Evolutionary conservation across 2,888 invertebrate genomes (phyloP), one percentile per base, ranked within the genome.

Genomic region (Drosophila melanocephala): DNA sequence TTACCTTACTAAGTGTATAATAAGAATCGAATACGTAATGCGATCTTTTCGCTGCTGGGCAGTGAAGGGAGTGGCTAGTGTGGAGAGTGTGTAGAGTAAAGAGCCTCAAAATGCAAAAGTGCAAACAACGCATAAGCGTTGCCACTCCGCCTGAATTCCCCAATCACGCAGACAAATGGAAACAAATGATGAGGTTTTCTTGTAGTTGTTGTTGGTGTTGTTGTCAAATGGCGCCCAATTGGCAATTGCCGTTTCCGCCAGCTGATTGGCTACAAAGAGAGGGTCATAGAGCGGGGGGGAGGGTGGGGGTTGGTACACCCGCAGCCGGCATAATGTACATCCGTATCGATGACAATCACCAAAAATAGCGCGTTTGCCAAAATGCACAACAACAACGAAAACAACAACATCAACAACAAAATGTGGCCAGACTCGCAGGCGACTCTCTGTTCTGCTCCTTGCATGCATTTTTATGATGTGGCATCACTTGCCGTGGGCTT

Each of bases 331-430:
- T 87, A 81, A 89, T 87, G 77, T 72, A 80, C 82, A 86, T 88
- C 88, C 88, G 82, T 86, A 86, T 84, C 87, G 88, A 87, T 89
- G 84, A 84, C 84, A 87, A 89, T 84, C 86, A 79, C 67, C 88
- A 83, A 89, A 89, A 57, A 57, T 57, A 37, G 77, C 79, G 77
- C 74, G 77, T 80, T 84, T 87, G 83, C 90, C 85, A 90, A 90
- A 90, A 77, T 85, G 82, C 78, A 86, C 62, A 70, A 26, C 60
- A 66, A 30, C 52, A 68, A 53, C 53, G 69, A 28, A 55, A 44
- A n/a, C 33, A 71, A 35, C 30, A 55, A 44, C 50, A 53, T 22
- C 51, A 51, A 33, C 60, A 70, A 42, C 42, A 44, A 58, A 47
- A 19, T 70, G 67, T 44, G 72, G 74, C 68, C 81, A 77, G 81